phyloP scores from a whole-genome alignment of 2,888 invertebrate species.

The Meteorus colon region DNA sequence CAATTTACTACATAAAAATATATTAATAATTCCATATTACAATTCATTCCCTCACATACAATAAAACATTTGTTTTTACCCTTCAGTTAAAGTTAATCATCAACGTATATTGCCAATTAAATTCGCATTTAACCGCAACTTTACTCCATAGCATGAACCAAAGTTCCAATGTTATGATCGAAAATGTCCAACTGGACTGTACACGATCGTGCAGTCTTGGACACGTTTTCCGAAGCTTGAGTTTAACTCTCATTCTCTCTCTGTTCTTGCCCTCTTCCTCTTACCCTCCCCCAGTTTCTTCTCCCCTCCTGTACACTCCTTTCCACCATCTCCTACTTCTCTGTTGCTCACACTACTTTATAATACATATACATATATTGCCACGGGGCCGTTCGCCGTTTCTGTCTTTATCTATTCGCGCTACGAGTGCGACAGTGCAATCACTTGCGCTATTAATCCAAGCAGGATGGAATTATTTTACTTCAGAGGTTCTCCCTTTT shows the following conservation, averaged over 20 bases:
- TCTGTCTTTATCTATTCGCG: conserved; percentile 48
- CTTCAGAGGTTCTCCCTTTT: conserved; percentile 51
- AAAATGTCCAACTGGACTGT: conserved; percentile 66
- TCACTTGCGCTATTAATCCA: conserved; percentile 17
- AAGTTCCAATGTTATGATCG: conserved; percentile 66
- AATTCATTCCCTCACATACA: neutral
- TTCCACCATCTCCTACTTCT: conserved; percentile 35
- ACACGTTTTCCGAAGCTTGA: conserved; percentile 68
- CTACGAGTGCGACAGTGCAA: conserved; percentile 37
- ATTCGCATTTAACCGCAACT: conserved; percentile 7
- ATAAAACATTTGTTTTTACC: neutral
- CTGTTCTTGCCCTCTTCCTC: neutral
- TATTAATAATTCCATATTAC: neutral
- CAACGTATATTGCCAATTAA: neutral
- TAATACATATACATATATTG: conserved; percentile 37
- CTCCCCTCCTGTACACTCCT: conserved; percentile 11
- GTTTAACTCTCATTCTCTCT: conserved; percentile 40
- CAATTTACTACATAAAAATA: neutral
- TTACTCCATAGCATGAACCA: neutral
- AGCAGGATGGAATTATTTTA: conserved; percentile 36
- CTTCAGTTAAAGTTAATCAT: conserved; percentile 1
- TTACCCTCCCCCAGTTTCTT: neutral
- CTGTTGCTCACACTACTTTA: conserved; percentile 40
- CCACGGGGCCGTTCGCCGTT: conserved; percentile 51
- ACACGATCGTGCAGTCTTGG: conserved; percentile 69